Evolutionary conservation across 2,888 invertebrate genomes (phyloP), one percentile per base, ranked within the genome.

Genomic region (Caenorhabditis becei): DNA sequence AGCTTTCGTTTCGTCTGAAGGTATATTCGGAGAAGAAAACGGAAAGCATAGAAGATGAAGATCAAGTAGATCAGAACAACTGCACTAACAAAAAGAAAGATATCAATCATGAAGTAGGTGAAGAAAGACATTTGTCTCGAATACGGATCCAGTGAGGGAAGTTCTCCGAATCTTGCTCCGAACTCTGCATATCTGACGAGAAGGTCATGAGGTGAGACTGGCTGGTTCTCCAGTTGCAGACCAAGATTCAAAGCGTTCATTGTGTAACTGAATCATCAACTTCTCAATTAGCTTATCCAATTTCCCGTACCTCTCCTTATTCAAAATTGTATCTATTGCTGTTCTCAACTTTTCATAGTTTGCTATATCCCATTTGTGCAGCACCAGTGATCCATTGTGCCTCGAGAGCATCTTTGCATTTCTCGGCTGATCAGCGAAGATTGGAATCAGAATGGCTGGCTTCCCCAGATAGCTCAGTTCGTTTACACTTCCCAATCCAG

Each of bases 361-460:
- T 2, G 11, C 54, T 18, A 78, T 35, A 26, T 78, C 78, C 7
- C 59, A 26, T 47, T 71, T 70, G 26, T 66, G 18, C n/a, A 83
- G 44, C 1, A 71, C 49, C 3, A 80, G 65, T 1, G 83, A 83
- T 16, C 74, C 70, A n/a, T 77, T 77, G 44, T 81, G 78, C 20
- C 85, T 32, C 11, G 67, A 20, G 23, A 80, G 59, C 32, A 69
- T 74, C 37, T 69, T 58, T 0, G 74, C 69, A 28, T 80, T 80
- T 49, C 62, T 54, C 24, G 51, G 26, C 51, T 80, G 80, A 28
- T 80, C 80, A 41, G 66, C 67, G 35, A 80, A 80, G 16, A 80
- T 44, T 1, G 80, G 80, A 44, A 80, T 49, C 10, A 70, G 49
- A 16, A 79, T 54, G 20, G 78, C 66, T 20, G 78, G 78, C 28